Conservation (phyloP, 2,113 vertebrate species). For the Propithecus coquereli region DNA sequence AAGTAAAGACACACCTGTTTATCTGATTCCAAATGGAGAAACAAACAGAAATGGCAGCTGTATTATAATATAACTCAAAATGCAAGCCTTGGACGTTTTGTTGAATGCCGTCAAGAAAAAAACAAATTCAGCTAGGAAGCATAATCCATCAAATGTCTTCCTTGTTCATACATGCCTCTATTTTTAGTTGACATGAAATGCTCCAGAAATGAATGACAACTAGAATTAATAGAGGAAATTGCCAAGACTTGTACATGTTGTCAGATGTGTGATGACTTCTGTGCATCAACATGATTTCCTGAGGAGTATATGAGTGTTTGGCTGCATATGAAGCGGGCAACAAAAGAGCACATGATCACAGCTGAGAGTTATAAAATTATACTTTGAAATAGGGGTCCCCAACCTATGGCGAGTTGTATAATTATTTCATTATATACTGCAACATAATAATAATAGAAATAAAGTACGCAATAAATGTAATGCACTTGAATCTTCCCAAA, state of each 20-base stretch:
- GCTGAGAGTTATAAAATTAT: background rate
- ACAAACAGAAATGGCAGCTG: background rate
- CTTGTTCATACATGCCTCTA: constrained; percentile 40
- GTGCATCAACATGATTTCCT: constrained; percentile 25
- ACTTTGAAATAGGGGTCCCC: background rate
- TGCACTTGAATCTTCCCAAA: too few species aligned
- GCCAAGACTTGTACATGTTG: background rate
- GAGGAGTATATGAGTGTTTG: background rate
- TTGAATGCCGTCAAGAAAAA: constrained; percentile 32
- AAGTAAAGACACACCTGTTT: background rate
- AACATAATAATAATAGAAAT: too few species aligned
- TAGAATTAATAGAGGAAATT: constrained; percentile 31
- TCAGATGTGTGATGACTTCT: background rate
- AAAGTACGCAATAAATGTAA: too few species aligned
- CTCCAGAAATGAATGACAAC: constrained; percentile 35
- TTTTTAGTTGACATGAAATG: constrained; percentile 45
- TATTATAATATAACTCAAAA: constrained; percentile 9
- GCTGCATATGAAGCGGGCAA: background rate
- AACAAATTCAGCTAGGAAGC: background rate
- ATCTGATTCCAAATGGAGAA: background rate
- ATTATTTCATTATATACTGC: too few species aligned
- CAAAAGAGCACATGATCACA: background rate
- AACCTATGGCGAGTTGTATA: too few species aligned
- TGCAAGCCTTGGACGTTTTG: background rate
- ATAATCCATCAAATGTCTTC: constrained; percentile 27